phyloP scores from a whole-genome alignment of 2,797 vertebrate species.

The Borostomias antarcticus region DNA sequence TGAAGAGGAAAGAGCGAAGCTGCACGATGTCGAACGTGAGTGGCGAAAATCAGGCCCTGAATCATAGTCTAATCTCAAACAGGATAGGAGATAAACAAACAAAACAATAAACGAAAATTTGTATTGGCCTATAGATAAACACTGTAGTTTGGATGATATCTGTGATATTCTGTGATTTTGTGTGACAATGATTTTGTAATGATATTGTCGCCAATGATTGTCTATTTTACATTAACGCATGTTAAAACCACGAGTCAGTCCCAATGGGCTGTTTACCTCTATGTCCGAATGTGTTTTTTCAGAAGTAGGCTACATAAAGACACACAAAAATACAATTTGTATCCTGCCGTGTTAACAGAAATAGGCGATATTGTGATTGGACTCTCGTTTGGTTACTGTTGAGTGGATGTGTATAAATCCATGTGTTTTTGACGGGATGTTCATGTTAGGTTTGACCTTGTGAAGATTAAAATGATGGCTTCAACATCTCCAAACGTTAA shows the following conservation, averaged over 20 bases:
- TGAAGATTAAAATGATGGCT: conserved; percentile 31
- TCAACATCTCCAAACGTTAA: conserved; percentile 11
- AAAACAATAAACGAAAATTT: neutral
- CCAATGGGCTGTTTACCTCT: no score
- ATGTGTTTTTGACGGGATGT: neutral
- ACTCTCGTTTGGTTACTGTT: neutral
- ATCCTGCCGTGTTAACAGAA: no score
- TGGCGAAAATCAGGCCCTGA: conserved; percentile 67
- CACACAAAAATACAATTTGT: no score
- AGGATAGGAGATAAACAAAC: neutral
- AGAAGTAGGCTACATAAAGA: no score
- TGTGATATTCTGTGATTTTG: neutral
- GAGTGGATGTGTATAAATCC: no score
- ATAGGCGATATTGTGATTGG: neutral
- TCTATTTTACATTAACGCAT: no score
- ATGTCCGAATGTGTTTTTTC: no score
- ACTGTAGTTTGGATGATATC: no score
- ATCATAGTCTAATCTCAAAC: conserved; percentile 16
- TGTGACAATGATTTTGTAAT: no score
- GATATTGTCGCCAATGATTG: no score
- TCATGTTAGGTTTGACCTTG: conserved; percentile 1
- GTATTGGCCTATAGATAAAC: no score
- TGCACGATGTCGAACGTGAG: conserved; percentile 99
- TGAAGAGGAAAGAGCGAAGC: conserved; percentile 97
- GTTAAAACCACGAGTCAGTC: no score